Evolutionary conservation across 2,888 invertebrate genomes (phyloP), one percentile per base, ranked within the genome.

Genomic region (Sisyra terminalis): DNA sequence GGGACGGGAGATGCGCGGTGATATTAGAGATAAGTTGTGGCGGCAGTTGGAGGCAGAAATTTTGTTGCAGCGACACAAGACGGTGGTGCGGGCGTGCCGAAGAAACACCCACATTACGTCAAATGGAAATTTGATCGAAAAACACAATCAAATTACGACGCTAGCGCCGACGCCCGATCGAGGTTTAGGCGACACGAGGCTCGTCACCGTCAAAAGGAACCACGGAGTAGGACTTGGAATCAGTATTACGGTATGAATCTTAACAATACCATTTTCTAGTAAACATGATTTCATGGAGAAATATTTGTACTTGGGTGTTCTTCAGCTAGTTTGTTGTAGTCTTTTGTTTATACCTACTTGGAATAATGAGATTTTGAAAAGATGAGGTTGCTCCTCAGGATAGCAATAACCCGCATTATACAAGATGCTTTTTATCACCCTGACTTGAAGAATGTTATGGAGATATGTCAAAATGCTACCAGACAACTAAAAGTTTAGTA

Each of bases 41-140:
- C 67, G 83, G 48, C 77, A 87, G 67, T 67, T 88, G 51, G 87
- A 88, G 57, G 82, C 86, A 0, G 87, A 88, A 65, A 88, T 88
- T 52, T 72, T 87, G 47, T 69, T 88, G 42, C 86, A 88, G 61
- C 68, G 86, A 18, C 85, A 86, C 64, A 87, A 87, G 64, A 85
- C 86, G 39, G 76, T 87, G 7, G 74, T 74, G 44, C 67, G 74
- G 48, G 75, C 74, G 52, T 75, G 75, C 47, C 67, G 73, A 52
- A 67, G 73, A 10, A 66, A 69, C 48, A 43, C 42, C 13, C 61
- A 60, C 47, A 51, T 51, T 18, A 43, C 40, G 3, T 43, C 34
- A 32, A 43, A 44, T 18, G 43, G 47, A 11, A 3, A 24, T 7
- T 7, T 24, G 7, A 7, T 24, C 24, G 24, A 24, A 3, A 24